phyloP scores from a whole-genome alignment of 2,797 vertebrate species.

The Corythornis leucogaster region DNA sequence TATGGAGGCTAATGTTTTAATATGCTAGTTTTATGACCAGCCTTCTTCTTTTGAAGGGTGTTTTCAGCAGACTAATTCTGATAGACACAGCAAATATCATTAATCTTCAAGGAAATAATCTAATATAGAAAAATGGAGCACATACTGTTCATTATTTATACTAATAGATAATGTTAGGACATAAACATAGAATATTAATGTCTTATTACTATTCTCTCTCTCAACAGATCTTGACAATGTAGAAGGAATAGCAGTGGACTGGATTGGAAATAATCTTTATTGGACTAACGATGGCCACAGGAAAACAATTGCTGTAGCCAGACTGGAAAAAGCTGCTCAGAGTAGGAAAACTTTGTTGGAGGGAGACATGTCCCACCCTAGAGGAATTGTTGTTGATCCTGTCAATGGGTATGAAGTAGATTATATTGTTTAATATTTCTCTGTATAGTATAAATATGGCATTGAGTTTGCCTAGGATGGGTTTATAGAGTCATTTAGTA shows the following conservation, averaged over 20 bases:
- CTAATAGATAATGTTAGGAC: neutral
- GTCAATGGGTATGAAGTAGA: constrained; percentile 87
- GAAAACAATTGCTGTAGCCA: constrained; percentile 95
- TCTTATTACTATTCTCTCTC: neutral
- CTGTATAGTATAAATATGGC: neutral
- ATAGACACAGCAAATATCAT: neutral
- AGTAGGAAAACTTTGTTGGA: constrained; percentile 94
- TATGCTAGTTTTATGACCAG: neutral
- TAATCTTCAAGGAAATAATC: neutral
- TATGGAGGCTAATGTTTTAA: neutral
- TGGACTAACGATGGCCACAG: constrained; percentile 98
- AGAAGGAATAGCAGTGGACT: constrained; percentile 98
- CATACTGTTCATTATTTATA: neutral
- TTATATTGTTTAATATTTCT: neutral
- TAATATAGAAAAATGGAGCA: neutral
- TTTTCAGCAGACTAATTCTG: neutral
- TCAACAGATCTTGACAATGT: constrained; percentile 94
- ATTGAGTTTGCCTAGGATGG: neutral
- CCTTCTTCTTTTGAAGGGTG: neutral
- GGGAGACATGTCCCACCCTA: constrained; percentile 96
- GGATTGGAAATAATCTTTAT: constrained; percentile 97
- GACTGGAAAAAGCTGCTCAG: constrained; percentile 90
- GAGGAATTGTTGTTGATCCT: constrained; percentile 98
- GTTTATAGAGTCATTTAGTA: neutral
- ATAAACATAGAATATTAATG: neutral